Percentiles rank a stretch among this genome's conserved stretches.
Evolutionary conservation across 2,113 vertebrate species (phyloP).

Genomic region (Odontophorus gujanensis): DNA sequence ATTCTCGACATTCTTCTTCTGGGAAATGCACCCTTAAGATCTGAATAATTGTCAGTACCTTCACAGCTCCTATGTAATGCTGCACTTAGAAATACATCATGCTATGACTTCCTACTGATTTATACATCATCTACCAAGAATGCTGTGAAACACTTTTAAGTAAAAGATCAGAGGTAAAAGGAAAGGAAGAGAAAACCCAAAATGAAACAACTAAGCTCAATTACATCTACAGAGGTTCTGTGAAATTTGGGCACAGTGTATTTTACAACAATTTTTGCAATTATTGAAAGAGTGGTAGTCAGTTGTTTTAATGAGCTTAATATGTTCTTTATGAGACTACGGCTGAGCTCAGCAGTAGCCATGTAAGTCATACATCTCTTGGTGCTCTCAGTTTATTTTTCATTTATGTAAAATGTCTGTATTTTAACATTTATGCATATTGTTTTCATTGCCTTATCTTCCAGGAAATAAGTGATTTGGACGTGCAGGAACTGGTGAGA

Average conservation of each 20-base stretch:
- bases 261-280: background rate
- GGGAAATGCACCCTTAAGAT: background rate
- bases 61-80: background rate
- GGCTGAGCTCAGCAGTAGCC: background rate
- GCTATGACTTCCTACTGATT: background rate
- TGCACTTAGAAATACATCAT: background rate
- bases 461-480: constrained; percentile 93
- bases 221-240: background rate
- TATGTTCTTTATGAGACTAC: background rate
- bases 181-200: background rate
- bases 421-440: background rate
- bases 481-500: constrained; percentile 95
- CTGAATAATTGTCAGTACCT: background rate
- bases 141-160: background rate
- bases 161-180: constrained; percentile 1
- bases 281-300: background rate
- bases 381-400: background rate
- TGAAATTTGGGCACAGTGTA: background rate
- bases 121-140: background rate
- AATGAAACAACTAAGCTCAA: background rate
- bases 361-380: background rate
- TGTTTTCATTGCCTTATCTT: constrained; percentile 48
- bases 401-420: background rate
- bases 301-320: background rate
- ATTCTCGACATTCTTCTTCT: background rate